These are phyloP conservation scores for Lepidonotus clava DNA, from an alignment of 2,888 invertebrate genomes.

Conservation along the genomic window DNA sequence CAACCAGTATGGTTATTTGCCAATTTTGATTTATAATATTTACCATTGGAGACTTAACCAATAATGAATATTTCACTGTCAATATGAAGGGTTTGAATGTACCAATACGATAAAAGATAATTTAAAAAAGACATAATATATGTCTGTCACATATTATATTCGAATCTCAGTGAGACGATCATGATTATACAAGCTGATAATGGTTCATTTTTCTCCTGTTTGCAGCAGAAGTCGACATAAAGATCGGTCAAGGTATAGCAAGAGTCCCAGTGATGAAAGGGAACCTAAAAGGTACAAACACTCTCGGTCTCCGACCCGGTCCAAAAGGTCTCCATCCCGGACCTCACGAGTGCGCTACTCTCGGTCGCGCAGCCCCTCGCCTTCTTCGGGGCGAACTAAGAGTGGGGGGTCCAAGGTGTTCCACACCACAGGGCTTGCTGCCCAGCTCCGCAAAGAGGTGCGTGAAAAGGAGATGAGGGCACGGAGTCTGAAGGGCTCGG, in stretches of 20 bases:
- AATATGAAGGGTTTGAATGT: no score
- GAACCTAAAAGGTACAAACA: not conserved
- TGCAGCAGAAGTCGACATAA: constrained; percentile 23
- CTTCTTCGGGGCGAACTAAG: constrained; percentile 23
- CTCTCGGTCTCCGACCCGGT: constrained; percentile 5
- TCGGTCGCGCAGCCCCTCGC: not conserved
- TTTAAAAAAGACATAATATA: no score
- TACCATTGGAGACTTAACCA: no score
- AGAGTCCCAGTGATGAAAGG: constrained; percentile 7
- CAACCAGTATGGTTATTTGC: no score
- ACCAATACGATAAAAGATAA: no score
- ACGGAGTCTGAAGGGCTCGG: not conserved
- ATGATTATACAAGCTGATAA: no score
- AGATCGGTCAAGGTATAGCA: constrained; percentile 19
- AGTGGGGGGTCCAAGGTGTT: not conserved
- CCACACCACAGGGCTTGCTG: not conserved
- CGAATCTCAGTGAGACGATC: no score
- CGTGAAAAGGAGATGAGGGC: constrained; percentile 28
- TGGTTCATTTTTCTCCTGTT: not conserved
- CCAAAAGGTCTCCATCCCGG: not conserved
- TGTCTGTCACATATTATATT: no score
- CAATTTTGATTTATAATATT: no score
- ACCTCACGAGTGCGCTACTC: not conserved
- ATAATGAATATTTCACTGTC: no score
- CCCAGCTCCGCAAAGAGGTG: constrained; percentile 29